Evolutionary conservation across 2,888 invertebrate genomes (phyloP), one percentile per base, ranked within the genome.

Genomic region (Acleris holmiana): DNA sequence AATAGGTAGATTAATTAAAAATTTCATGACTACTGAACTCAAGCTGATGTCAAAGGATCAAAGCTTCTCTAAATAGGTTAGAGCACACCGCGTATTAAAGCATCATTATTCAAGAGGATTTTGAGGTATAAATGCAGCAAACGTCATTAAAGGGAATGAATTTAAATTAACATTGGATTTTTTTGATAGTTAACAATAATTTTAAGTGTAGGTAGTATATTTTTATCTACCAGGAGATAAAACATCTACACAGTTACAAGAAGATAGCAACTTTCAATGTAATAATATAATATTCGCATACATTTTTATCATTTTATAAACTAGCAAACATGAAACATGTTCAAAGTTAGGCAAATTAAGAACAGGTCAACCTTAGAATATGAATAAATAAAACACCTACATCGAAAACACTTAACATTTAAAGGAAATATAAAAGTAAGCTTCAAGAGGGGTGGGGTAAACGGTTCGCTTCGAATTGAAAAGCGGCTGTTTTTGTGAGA

Each of bases 381-480:
- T 60, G 60, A 59, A 55, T 54, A 65, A 65, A 29, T 29, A 48
- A 41, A 49, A 59, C 49, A 35, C 59, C 58, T 53, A 48, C 54
- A 62, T 56, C 61, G 18, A 19, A 60, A 65, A 65, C 59, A 60
- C 64, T 64, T 65, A 55, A 65, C 65, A 70, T 72, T 73, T 71
- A 71, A 70, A 59, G 67, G 69, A 68, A 67, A 70, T 71, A 75
- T 78, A 82, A 77, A 76, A 78, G 79, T 74, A 75, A 73, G 73
- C 74, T 71, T 72, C 71, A 71, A 75, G 68, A 69, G 70, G 76
- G 74, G 76, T 74, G 78, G 75, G 74, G 76, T 78, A 77, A 84
- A 83, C 84, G 80, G 83, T 85, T 72, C 69, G 77, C 72, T 76
- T 79, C 76, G 80, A 85, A 87, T 86, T 86, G 85, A 80, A 86